These are phyloP conservation scores for Amazona ochrocephala DNA, from an alignment of 2,797 vertebrate species.

Conservation along the genomic window DNA sequence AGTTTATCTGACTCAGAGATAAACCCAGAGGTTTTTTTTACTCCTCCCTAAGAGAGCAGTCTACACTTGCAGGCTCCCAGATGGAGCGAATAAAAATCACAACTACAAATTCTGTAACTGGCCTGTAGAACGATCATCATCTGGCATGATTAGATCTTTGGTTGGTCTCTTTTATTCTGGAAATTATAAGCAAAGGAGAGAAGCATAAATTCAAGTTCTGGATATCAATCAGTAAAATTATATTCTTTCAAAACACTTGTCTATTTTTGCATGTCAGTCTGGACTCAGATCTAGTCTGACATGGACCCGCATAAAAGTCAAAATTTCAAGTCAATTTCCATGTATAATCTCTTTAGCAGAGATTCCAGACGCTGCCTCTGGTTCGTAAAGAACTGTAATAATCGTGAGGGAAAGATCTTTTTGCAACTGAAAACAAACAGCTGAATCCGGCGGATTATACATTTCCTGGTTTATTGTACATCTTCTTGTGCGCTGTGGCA, in stretches of 20 bases:
- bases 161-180: background rate
- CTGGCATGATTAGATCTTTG: background rate
- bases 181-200: background rate
- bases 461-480: background rate
- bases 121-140: background rate
- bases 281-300: background rate
- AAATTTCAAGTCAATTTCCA: background rate
- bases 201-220: background rate
- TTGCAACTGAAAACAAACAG: background rate
- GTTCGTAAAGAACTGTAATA: background rate
- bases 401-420: background rate
- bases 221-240: background rate
- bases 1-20: background rate
- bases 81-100: background rate
- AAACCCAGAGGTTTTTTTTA: background rate
- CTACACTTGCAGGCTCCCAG: background rate
- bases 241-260: background rate
- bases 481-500: background rate
- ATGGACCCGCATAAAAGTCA: background rate
- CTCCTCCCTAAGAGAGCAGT: background rate
- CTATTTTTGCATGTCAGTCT: background rate
- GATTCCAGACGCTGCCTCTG: background rate
- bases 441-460: background rate
- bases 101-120: background rate
- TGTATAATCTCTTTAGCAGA: background rate